Evolutionary conservation across 2,888 invertebrate species (phyloP), one percentile per base, ranked within the genome.

Genomic region (Horisme vitalbata): DNA sequence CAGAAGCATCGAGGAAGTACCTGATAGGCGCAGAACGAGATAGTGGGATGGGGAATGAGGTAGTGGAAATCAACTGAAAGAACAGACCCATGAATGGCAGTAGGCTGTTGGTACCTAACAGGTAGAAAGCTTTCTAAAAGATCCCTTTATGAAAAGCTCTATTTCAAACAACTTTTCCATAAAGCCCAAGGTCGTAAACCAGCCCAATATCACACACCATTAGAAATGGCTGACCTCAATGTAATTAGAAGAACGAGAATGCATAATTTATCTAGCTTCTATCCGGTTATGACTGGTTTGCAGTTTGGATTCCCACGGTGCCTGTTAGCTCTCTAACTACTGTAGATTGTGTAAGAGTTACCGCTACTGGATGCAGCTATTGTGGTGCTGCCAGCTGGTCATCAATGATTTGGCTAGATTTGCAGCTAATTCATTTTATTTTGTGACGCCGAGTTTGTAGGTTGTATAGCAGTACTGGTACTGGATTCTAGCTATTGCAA

Each of bases 211-310:
- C 44, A 44, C 43, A 46, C 53, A 39, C 34, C 43, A 50, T 56
- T 51, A 59, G 59, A 59, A 56, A 54, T 48, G 46, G 26, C 39
- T 53, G 59, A 59, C 59, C 59, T 55, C 54, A 45, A 59, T 52
- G 54, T 59, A 55, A 59, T 59, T 56, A 59, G 59, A 56, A 56
- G 56, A 57, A 38, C 55, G 51, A 52, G 55, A 56, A 56, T 59
- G 48, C 56, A 59, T 59, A 59, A 52, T 54, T 48, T 52, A 59
- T 56, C 50, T 56, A 36, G 45, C 51, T 50, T 55, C 52, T 45
- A 52, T 55, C 56, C 55, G 56, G 55, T 58, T 55, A 52, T 51
- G 52, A 47, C 52, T 35, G 54, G 58, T 59, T 56, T 47, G 50
- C 50, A 37, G 38, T 35, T 44, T 37, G 50, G 45, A 51, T 59